Evolutionary conservation across 2,888 invertebrate genomes (phyloP), one percentile per base, ranked within the genome.

Genomic region (Coelinius sp.): DNA sequence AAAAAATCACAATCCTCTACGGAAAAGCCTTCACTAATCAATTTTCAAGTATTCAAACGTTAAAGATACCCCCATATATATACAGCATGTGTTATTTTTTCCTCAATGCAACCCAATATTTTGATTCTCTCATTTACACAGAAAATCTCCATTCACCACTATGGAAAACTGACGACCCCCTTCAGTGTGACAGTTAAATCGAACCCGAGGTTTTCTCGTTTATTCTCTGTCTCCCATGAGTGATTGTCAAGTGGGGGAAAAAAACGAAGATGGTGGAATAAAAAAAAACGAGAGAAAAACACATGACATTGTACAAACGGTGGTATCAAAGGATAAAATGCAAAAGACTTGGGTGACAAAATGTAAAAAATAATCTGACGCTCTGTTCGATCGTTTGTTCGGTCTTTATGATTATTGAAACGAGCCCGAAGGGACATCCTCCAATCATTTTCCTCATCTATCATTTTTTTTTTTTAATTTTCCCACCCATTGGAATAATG

Each of bases 111-210:
- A 53, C 53, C 53, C 53, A n/a, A 53, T 53, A 53, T 53, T 53
- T 53, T 52, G n/a, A 52, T 52, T 52, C 27, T 12, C 4, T 25
- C 52, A 22, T 7, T 49, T 14, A 49, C 1, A 52, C 24, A 25
- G 25, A 25, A 25, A 59, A 59, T 31, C 6, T 7, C 3, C n/a
- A 12, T 24, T 20, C 24, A 6, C 22, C n/a, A n/a, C n/a, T n/a
- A 59, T 20, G 31, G 20, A 59, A 35, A 59, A 59, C 31, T 31
- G 56, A 56, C 31, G 56, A 56, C 27, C 56, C 53, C 56, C 56
- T 80, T 78, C 81, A 82, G 80, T 80, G 82, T 79, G 82, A 83
- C 83, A 81, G 81, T 82, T 82, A 80, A 82, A 83, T 82, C 82
- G 82, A 82, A 82, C 78, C 81, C 71, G 73, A 68, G 46, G 35